These are phyloP conservation scores for Bombus affinis DNA, from an alignment of 1,140 invertebrate species.

Conservation along the genomic window DNA sequence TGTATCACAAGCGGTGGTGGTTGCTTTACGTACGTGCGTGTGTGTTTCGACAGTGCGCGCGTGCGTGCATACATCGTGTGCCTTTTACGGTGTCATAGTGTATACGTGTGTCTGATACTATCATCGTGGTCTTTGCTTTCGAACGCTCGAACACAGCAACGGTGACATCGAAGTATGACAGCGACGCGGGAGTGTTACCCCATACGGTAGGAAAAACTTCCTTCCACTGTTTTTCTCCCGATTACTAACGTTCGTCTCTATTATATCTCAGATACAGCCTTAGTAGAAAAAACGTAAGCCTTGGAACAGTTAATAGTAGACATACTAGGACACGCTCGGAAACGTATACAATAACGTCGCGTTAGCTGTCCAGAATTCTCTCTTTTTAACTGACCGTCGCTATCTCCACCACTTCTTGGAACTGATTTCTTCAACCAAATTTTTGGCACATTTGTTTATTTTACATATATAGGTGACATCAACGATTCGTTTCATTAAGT, in stretches of 20 bases:
- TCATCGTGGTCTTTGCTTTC: slow-evolving; percentile 55
- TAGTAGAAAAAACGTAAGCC: slow-evolving; percentile 5
- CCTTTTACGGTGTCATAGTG: slow-evolving; percentile 43
- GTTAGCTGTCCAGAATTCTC: neutral
- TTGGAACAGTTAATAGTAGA: neutral
- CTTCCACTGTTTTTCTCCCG: slow-evolving; percentile 36
- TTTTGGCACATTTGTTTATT: neutral
- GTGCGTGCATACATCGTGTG: slow-evolving; percentile 49
- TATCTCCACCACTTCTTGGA: neutral
- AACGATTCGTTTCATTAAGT: neutral
- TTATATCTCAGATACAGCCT: neutral
- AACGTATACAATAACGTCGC: slow-evolving; percentile 2
- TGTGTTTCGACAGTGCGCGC: slow-evolving; percentile 33
- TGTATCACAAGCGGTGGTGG: slow-evolving; percentile 21
- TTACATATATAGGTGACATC: neutral
- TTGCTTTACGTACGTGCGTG: slow-evolving; percentile 40
- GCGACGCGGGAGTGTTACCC: slow-evolving; percentile 80
- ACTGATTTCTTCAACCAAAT: neutral
- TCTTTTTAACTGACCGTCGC: neutral
- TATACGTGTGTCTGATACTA: slow-evolving; percentile 42
- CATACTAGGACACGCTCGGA: neutral
- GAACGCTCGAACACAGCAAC: slow-evolving; percentile 19
- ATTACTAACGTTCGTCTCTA: neutral
- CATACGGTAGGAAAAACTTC: slow-evolving; percentile 77
- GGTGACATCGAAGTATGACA: slow-evolving; percentile 73